Conservation (phyloP, 2,888 invertebrate genomes). For the Dolomedes plantarius region DNA sequence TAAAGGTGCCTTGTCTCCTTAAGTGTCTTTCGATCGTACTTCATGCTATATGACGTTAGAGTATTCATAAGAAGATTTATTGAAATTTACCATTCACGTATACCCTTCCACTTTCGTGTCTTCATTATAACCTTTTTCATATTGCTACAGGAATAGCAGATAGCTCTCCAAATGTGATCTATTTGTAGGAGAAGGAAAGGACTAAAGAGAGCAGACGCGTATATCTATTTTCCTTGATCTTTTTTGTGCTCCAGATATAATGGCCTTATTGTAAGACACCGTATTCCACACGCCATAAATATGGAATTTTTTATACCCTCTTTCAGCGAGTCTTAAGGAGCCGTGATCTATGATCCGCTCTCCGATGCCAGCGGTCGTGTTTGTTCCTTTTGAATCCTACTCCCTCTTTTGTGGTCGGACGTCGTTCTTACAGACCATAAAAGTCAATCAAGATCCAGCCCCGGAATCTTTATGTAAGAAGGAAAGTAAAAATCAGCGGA, state of each 20-base stretch:
- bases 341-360: background rate
- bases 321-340: background rate
- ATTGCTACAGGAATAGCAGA: too few species aligned
- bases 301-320: conserved; percentile 3
- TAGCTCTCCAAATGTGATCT: too few species aligned
- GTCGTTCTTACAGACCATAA: background rate
- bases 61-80: too few species aligned
- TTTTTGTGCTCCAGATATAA: background rate
- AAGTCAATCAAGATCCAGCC: background rate
- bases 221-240: background rate
- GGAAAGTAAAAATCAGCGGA: background rate
- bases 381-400: background rate
- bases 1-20: too few species aligned
- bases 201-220: too few species aligned
- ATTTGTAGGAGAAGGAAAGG: too few species aligned
- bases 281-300: background rate
- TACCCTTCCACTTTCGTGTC: too few species aligned
- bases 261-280: background rate
- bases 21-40: too few species aligned
- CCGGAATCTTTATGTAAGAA: background rate
- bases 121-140: too few species aligned
- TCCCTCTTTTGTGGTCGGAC: background rate
- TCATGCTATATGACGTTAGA: too few species aligned
- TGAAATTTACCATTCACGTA: too few species aligned
- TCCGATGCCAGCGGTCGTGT: background rate